Evolutionary conservation across 2,888 invertebrate genomes (phyloP), one percentile per base, ranked within the genome.

Genomic region (Catocala nupta): DNA sequence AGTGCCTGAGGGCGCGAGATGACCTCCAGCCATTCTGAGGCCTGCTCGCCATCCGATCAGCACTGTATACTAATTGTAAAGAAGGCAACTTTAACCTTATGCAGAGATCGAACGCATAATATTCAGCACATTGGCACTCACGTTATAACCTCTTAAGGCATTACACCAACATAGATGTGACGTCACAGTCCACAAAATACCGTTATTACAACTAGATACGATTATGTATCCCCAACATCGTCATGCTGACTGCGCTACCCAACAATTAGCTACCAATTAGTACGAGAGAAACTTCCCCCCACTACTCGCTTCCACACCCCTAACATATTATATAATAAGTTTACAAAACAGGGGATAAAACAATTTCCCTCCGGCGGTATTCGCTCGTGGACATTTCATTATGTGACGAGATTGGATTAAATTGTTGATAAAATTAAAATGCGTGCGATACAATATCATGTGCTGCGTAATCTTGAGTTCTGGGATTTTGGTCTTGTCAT

Each of bases 371-470:
- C 51, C 61, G 49, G 66, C 45, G 58, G 68, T 70, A 76, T 74
- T 71, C 65, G 71, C 70, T 65, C 67, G 66, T 71, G 73, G 77
- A 72, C 67, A 68, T 77, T 76, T 78, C 73, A 78, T 80, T 72
- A 73, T 67, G 65, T 70, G 57, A 48, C 51, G 54, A 67, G 68
- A 78, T 80, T 65, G 68, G 74, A 75, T 81, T 74, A 73, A 72
- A 71, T 62, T 62, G 63, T 59, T 45, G 50, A 33, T 42, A 33
- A 9, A 25, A 56, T 39, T 12, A 47, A 36, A 36, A 7, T 4
- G 33, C 43, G 13, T 43, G 36, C 54, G 42, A 42, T 25, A 52
- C 52, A 42, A 33, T 33, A 8, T 10, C 52, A 11, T 10, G 7
- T 5, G 47, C 16, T 5, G 36, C 36, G 8, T 39, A 39, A 39